Conservation (phyloP, 1,140 invertebrate genomes). For the Drosophila subpulchrella region DNA sequence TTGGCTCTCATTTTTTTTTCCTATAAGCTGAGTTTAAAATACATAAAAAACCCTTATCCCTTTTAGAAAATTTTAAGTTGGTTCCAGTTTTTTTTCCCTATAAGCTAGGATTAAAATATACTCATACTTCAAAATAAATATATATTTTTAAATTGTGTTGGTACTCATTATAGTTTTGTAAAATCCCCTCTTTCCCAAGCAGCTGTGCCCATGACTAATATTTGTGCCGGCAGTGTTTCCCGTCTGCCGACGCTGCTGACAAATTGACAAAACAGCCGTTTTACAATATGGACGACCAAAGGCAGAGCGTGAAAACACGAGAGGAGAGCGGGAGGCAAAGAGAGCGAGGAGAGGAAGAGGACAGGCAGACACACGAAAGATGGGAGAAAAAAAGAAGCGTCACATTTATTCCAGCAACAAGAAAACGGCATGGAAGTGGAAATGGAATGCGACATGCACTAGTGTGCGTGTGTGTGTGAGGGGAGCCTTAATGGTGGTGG, state of each 20-base stretch:
- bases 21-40: too few species aligned
- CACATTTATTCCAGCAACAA: conserved; percentile 72
- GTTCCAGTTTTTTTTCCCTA: too few species aligned
- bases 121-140: too few species aligned
- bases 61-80: too few species aligned
- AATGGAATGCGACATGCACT: conserved; percentile 55
- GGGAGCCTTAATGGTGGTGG: conserved; percentile 42
- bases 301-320: conserved; percentile 44
- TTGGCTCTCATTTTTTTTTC: too few species aligned
- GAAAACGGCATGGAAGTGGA: conserved; percentile 61
- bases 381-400: conserved; percentile 70
- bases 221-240: conserved; percentile 51
- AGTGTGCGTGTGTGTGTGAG: conserved; percentile 21
- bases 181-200: background rate
- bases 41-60: too few species aligned
- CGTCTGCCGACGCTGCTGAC: conserved; percentile 22
- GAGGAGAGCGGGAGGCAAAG: conserved; percentile 13
- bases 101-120: too few species aligned
- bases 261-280: conserved; percentile 70
- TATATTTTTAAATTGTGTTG: too few species aligned
- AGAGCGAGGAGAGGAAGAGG: conserved; percentile 16
- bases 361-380: conserved; percentile 1
- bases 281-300: conserved; percentile 69
- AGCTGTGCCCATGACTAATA: conserved; percentile 24
- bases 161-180: too few species aligned